Percentiles rank a stretch among this genome's conserved stretches.
Conservation (phyloP, 2,888 invertebrate genomes). For the Chloromyia formosa region DNA sequence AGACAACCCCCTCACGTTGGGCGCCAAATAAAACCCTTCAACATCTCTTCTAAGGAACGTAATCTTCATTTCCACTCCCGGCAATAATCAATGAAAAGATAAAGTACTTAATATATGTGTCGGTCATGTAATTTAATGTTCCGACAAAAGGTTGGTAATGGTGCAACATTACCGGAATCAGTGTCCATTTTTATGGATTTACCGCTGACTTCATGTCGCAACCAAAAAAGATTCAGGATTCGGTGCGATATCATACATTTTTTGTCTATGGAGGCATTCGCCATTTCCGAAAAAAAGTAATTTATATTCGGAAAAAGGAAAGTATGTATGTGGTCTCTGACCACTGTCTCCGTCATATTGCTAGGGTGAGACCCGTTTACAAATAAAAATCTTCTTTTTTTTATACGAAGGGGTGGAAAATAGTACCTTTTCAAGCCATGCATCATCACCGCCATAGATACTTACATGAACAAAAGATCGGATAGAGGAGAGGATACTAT, state of each 20-base stretch:
- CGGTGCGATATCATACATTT: slow-evolving; percentile 18
- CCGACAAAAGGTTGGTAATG: slow-evolving; percentile 35
- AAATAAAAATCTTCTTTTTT: slow-evolving; percentile 16
- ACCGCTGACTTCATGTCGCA: slow-evolving; percentile 20
- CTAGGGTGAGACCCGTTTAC: background rate
- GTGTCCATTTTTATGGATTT: slow-evolving; percentile 40
- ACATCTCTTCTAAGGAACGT: too few relatives aligned
- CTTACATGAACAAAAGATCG: slow-evolving; percentile 28
- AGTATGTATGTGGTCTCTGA: slow-evolving; percentile 4
- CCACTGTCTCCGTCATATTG: background rate
- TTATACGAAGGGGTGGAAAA: background rate
- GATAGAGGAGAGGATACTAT: slow-evolving; percentile 3
- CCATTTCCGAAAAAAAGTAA: slow-evolving; percentile 36
- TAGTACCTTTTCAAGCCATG: slow-evolving; percentile 35
- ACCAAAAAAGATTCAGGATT: background rate
- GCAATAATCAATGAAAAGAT: background rate
- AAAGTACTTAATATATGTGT: slow-evolving; percentile 5
- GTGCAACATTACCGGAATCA: slow-evolving; percentile 43
- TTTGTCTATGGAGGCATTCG: background rate
- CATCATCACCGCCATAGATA: slow-evolving; percentile 11
- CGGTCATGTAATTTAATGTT: slow-evolving; percentile 43
- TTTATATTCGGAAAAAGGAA: slow-evolving; percentile 24
- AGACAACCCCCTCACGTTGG: too few relatives aligned
- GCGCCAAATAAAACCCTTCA: too few relatives aligned
- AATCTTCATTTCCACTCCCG: background rate